These are phyloP conservation scores for Amazona guildingii DNA, from an alignment of 2,113 vertebrate species.

Conservation along the genomic window DNA sequence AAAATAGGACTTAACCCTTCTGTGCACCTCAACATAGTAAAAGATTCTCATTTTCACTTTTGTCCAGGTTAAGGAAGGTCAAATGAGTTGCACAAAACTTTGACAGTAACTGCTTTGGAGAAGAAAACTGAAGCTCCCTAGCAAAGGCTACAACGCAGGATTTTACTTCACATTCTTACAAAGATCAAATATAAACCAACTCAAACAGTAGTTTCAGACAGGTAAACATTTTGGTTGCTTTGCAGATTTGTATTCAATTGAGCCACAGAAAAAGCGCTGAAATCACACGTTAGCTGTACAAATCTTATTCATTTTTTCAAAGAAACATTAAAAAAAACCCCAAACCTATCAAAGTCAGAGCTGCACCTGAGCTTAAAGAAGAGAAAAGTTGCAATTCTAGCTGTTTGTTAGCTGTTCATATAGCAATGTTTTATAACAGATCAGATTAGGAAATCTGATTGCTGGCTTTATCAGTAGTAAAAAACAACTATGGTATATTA, in stretches of 20 bases:
- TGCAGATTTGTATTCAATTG: neutral
- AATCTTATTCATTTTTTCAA: neutral
- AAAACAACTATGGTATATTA: neutral
- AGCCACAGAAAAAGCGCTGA: neutral
- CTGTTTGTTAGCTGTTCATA: neutral
- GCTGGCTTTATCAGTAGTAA: neutral
- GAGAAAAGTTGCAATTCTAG: neutral
- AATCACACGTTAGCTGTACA: neutral
- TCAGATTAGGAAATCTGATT: neutral
- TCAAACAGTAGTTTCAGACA: neutral
- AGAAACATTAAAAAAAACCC: neutral
- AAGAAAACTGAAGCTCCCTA: neutral
- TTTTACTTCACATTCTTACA: neutral
- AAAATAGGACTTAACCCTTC: neutral
- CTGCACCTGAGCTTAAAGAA: slow-evolving; percentile 9
- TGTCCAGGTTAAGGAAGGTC: neutral
- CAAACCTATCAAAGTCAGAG: neutral
- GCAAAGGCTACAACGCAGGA: neutral
- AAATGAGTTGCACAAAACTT: neutral
- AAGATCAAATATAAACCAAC: neutral
- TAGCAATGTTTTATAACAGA: neutral
- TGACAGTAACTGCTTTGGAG: neutral
- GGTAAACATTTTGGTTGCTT: neutral
- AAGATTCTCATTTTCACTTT: neutral
- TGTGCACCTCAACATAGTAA: neutral